Conservation (phyloP, 2,888 invertebrate genomes). For the Netelia virgata region DNA sequence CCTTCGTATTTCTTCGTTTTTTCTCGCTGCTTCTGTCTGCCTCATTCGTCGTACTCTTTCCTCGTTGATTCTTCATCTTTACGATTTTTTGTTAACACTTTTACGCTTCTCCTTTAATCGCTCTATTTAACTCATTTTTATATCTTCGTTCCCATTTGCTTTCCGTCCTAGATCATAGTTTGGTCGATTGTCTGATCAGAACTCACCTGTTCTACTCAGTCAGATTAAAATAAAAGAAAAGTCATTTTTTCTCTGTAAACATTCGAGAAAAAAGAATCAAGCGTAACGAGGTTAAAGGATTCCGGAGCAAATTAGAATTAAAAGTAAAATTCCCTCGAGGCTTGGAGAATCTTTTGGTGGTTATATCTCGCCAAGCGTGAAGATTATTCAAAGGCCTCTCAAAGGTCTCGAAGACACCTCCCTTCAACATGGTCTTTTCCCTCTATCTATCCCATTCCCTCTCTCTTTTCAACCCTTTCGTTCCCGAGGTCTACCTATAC, state of each 20-base stretch:
- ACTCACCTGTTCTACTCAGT: constrained; percentile 22
- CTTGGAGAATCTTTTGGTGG: constrained; percentile 22
- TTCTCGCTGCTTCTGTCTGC: background rate
- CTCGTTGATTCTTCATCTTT: constrained; percentile 1
- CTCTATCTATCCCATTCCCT: constrained; percentile 29
- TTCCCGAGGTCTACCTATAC: background rate
- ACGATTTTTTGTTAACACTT: background rate
- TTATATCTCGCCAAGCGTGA: constrained; percentile 44
- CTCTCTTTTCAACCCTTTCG: constrained; percentile 44
- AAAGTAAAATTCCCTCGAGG: constrained; percentile 13
- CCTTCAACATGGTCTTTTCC: constrained; percentile 35
- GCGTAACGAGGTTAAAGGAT: background rate
- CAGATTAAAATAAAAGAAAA: background rate
- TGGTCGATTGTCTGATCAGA: constrained; percentile 36
- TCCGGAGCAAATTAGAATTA: constrained; percentile 33
- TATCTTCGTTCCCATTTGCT: background rate
- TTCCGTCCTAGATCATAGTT: no score
- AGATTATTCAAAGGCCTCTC: constrained; percentile 26
- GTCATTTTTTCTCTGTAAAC: background rate
- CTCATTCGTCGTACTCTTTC: background rate
- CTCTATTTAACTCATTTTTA: background rate
- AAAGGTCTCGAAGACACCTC: constrained; percentile 39
- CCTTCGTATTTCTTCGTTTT: constrained; percentile 46
- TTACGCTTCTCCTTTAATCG: background rate
- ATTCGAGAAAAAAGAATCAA: background rate